Evolutionary conservation across 64 coral and sea anemone genomes (phyloP), one percentile per base, ranked within the genome.

Genomic region (Hydrozoanthus tunicans): DNA sequence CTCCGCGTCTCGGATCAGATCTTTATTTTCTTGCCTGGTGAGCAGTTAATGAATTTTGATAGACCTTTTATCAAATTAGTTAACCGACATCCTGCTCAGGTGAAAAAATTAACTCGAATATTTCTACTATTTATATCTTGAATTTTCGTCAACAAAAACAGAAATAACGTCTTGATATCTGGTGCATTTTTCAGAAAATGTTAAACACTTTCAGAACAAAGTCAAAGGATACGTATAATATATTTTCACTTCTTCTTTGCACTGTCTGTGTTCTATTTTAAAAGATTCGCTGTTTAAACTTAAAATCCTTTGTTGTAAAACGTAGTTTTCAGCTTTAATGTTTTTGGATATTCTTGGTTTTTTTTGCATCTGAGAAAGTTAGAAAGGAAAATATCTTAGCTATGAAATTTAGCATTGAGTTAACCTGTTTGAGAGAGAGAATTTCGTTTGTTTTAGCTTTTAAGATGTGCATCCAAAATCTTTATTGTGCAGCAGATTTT

Each of bases 1-100:
- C 17, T n/a, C 26, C 17, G 24, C 56, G 54, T 32, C 59, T 56
- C 69, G 57, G 81, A 53, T 51, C 3, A 27, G 32, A 64, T 82
- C 81, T 67, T 67, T 4, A 26, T n/a, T 85, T 85, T 62, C 14
- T 53, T 56, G 79, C 15, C 63, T 17, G 64, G 64, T 70, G 81
- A 72, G 84, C 69, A 88, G 84, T 88, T 88, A 88, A 88, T 88
- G 84, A 74, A 73, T 88, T 86, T 86, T 86, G 83, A 86, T 86
- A n/a, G 8, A 73, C 79, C 62, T 86, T 86, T 73, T 86, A 73
- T 62, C 69, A 32, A 74, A 88, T 88, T 88, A 88, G 84, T 88
- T 88, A 56, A 26, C 23, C 69, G 55, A 73, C 84, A 88, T 88
- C 84, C 84, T 75, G 84, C 11, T 88, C 84, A 88, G 84, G 69